phyloP scores from a whole-genome alignment of 2,797 vertebrate species.

The Poecilia gillii region DNA sequence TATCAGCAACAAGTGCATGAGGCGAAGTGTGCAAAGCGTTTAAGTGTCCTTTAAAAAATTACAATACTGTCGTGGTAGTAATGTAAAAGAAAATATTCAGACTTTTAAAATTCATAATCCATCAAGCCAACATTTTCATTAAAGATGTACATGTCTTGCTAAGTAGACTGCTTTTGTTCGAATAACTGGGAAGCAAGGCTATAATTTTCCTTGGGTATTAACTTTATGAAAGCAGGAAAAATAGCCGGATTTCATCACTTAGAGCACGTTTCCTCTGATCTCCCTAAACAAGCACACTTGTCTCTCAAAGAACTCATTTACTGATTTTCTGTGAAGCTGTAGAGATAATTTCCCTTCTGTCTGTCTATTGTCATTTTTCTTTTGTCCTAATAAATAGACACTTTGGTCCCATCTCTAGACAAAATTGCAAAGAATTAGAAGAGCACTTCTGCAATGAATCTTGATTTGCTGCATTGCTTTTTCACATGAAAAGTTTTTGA shows the following conservation, averaged over 20 bases:
- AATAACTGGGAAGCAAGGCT: neutral
- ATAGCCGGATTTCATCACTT: conserved; percentile 34
- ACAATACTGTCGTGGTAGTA: neutral
- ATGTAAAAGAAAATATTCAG: neutral
- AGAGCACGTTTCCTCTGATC: conserved; percentile 20
- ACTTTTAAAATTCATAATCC: neutral
- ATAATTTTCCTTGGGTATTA: neutral
- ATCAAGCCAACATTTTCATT: neutral
- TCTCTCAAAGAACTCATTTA: conserved; percentile 29
- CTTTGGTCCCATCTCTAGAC: conserved; percentile 30
- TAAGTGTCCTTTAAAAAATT: neutral
- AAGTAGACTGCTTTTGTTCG: neutral
- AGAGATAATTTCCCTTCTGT: conserved; percentile 18
- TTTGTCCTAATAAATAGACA: conserved; percentile 33
- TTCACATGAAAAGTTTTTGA: conserved; percentile 15
- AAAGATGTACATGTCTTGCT: neutral
- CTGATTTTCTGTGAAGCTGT: conserved; percentile 29
- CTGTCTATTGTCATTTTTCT: conserved; percentile 15
- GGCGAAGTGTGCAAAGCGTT: neutral
- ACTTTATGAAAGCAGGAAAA: neutral
- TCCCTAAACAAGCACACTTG: conserved; percentile 34
- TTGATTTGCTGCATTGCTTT: conserved; percentile 6
- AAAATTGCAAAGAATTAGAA: conserved; percentile 32
- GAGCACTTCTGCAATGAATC: conserved; percentile 15
- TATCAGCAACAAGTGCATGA: neutral